Evolutionary conservation across 2,113 vertebrate genomes (phyloP).

Genomic region (Paratilapia polleni): DNA sequence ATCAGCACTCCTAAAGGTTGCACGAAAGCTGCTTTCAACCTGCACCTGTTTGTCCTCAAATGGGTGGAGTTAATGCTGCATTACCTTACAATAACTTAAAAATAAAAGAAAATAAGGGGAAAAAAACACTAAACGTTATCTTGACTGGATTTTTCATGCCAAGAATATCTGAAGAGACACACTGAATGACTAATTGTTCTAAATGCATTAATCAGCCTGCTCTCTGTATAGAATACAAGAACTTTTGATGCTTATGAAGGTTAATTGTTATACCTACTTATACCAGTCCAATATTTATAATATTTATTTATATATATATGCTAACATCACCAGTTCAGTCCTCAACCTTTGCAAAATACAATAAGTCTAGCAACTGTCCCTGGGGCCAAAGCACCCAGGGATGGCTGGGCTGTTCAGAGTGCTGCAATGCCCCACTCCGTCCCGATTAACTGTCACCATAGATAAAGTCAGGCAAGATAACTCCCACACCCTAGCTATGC

Average conservation of each 20-base stretch:
- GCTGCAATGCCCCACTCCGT: not conserved
- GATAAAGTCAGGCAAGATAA: constrained; percentile 22
- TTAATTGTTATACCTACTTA: not conserved
- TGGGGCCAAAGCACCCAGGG: not conserved
- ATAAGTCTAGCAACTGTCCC: not conserved
- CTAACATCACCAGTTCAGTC: not conserved
- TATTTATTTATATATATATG: not conserved
- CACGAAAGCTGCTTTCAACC: constrained; percentile 43
- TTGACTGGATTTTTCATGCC: not conserved
- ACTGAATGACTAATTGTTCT: not conserved
- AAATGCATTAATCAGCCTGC: not conserved
- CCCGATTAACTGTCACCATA: constrained; percentile 37
- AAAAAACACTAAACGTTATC: no score
- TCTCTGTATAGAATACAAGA: not conserved
- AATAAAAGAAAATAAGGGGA: not conserved
- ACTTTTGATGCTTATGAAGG: not conserved
- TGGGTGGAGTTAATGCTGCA: not conserved
- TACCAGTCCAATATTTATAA: not conserved
- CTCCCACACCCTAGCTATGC: not conserved
- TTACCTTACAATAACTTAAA: not conserved
- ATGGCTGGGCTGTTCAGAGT: not conserved
- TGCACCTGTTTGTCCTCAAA: constrained; percentile 45
- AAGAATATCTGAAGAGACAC: not conserved
- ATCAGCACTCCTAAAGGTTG: constrained; percentile 65
- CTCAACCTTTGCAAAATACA: not conserved